A percentile compares a stretch with the other conserved stretches of the same genome.
These are phyloP conservation scores for Polypedilum pembai DNA, from an alignment of 1,140 invertebrate species.

Conservation along the genomic window DNA sequence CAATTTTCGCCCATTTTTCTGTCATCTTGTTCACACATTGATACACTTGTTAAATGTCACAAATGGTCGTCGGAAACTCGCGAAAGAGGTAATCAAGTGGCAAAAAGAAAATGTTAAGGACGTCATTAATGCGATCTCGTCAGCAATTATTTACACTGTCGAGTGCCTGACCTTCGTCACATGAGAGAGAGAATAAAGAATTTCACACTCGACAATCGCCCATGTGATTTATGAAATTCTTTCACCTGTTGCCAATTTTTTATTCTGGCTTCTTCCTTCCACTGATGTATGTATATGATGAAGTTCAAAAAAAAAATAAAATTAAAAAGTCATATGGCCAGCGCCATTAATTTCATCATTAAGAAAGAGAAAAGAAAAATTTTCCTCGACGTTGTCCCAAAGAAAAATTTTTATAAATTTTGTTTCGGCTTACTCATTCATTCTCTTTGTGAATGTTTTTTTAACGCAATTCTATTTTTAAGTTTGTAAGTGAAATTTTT, in stretches of 20 bases:
- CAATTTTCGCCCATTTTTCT: conserved; percentile 32
- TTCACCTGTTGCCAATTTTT: conserved; percentile 14
- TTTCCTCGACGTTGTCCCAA: neutral
- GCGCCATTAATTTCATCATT: conserved; percentile 2
- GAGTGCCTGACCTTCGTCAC: conserved; percentile 21
- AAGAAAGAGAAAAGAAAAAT: neutral
- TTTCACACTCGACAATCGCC: neutral
- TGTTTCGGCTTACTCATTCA: neutral
- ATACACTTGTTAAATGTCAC: neutral
- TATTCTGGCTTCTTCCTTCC: neutral
- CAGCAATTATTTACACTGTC: neutral
- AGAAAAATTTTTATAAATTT: conserved; percentile 23
- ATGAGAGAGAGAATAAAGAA: neutral
- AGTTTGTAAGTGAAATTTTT: conserved; percentile 29
- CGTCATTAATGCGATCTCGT: neutral
- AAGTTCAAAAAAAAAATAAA: neutral
- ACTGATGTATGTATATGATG: neutral
- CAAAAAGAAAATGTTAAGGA: conserved; percentile 26
- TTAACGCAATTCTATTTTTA: neutral
- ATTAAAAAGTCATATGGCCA: neutral
- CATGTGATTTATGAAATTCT: conserved; percentile 25
- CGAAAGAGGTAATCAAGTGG: conserved; percentile 3
- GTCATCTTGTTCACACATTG: conserved; percentile 15
- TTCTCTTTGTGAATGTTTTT: neutral
- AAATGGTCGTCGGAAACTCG: neutral